phyloP scores from a whole-genome alignment of 2,888 invertebrate species.

The Synergus umbraculus region DNA sequence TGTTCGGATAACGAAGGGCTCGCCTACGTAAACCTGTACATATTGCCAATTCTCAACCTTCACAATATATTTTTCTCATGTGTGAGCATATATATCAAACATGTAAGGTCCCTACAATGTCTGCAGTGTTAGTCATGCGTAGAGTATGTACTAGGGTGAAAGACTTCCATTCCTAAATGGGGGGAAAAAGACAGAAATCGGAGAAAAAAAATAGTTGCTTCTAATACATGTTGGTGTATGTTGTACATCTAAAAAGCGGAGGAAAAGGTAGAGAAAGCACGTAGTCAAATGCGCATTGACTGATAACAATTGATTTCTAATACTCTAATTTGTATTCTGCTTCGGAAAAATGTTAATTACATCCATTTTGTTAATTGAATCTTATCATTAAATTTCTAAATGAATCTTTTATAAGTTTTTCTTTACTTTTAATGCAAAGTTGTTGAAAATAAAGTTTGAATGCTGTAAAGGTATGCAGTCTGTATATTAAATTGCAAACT shows the following conservation, averaged over 20 bases:
- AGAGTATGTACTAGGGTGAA: slow-evolving; percentile 19
- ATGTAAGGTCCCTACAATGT: slow-evolving; percentile 31
- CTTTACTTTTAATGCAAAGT: too few species aligned
- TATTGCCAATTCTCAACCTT: neutral
- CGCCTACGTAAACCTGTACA: slow-evolving; percentile 35
- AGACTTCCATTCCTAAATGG: slow-evolving; percentile 24
- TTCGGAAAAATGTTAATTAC: too few species aligned
- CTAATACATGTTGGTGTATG: neutral
- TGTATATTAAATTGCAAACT: neutral
- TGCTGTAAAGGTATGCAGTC: neutral
- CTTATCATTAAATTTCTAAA: too few species aligned
- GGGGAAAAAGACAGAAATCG: slow-evolving; percentile 7
- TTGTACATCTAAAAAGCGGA: slow-evolving; percentile 16
- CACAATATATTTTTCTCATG: neutral
- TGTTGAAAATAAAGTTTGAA: too few species aligned
- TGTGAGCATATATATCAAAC: slow-evolving; percentile 34
- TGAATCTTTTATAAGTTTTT: too few species aligned
- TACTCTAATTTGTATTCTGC: neutral
- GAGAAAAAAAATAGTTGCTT: slow-evolving; percentile 10
- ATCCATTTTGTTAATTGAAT: too few species aligned
- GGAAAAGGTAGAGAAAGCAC: neutral
- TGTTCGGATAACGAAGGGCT: slow-evolving; percentile 32
- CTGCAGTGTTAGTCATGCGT: slow-evolving; percentile 35
- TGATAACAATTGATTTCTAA: neutral
- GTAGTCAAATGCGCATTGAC: too few species aligned